Percentiles rank a stretch among this genome's conserved stretches.
These are phyloP conservation scores for Pseudococcus jackbeardsleyi DNA, from an alignment of 2,888 invertebrate genomes.

Conservation along the genomic window DNA sequence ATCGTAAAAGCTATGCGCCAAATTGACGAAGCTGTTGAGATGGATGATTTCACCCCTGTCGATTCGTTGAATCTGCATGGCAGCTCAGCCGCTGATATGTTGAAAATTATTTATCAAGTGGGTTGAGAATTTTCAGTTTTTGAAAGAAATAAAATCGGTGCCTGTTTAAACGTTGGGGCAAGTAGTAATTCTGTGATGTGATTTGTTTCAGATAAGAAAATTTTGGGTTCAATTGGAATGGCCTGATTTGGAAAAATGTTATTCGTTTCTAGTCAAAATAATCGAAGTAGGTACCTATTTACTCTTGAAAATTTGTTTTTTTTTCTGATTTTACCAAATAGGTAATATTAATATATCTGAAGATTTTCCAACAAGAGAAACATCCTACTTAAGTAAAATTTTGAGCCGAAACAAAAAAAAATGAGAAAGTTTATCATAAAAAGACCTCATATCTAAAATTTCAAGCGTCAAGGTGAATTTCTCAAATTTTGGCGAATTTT, in stretches of 20 bases:
- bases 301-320: neutral
- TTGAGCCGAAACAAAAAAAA: too few relatives aligned
- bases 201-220: constrained; percentile 83
- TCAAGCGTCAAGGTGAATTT: too few relatives aligned
- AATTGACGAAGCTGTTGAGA: constrained; percentile 90
- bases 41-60: constrained; percentile 84
- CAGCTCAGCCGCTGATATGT: constrained; percentile 93
- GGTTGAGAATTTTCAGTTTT: constrained; percentile 45
- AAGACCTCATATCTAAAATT: too few relatives aligned
- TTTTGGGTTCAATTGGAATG: constrained; percentile 97
- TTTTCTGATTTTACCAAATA: too few relatives aligned
- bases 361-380: too few relatives aligned
- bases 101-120: constrained; percentile 85
- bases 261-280: constrained; percentile 92
- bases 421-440: too few relatives aligned
- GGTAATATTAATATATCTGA: too few relatives aligned
- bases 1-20: constrained; percentile 88
- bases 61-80: constrained; percentile 91
- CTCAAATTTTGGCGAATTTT: too few relatives aligned
- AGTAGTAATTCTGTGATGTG: too few relatives aligned
- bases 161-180: too few relatives aligned
- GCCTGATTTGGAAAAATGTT: constrained; percentile 93
- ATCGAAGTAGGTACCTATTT: constrained; percentile 81
- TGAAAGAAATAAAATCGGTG: too few relatives aligned
- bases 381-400: too few relatives aligned